A percentile compares a stretch with the other conserved stretches of the same genome.
Evolutionary conservation across 2,888 invertebrate genomes (phyloP).

Genomic region (Sialis fuliginosa): DNA sequence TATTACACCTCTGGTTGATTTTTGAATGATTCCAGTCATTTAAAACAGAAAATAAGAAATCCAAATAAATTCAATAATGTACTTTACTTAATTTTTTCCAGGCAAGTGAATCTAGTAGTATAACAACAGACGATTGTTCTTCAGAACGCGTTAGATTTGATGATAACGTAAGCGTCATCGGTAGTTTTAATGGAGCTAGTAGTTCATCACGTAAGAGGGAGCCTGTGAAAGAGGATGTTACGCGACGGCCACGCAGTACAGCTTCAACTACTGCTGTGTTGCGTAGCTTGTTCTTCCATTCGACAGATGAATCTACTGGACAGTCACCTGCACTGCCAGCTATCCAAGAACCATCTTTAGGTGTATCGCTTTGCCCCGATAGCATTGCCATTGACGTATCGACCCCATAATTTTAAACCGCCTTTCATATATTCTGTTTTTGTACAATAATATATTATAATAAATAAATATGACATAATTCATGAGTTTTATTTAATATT

Average conservation of each 20-base stretch:
- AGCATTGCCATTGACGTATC: too few relatives aligned
- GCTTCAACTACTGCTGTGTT: slow-evolving; percentile 27
- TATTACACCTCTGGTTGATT: too few relatives aligned
- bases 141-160: slow-evolving; percentile 48
- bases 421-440: too few relatives aligned
- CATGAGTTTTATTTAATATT: too few relatives aligned
- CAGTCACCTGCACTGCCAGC: not conserved
- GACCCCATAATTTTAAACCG: too few relatives aligned
- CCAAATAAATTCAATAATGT: too few relatives aligned
- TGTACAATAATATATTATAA: too few relatives aligned
- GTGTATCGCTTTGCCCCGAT: too few relatives aligned
- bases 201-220: slow-evolving; percentile 17
- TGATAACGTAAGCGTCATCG: slow-evolving; percentile 40
- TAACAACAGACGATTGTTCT: slow-evolving; percentile 27
- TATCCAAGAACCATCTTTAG: slow-evolving; percentile 1
- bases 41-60: not conserved
- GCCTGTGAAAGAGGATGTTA: slow-evolving; percentile 16
- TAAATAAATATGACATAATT: too few relatives aligned
- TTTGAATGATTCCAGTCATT: too few relatives aligned
- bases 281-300: slow-evolving; percentile 33
- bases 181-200: slow-evolving; percentile 19
- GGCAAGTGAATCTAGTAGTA: slow-evolving; percentile 25
- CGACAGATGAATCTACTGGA: slow-evolving; percentile 11
- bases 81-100: slow-evolving; percentile 14
- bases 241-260: slow-evolving; percentile 4